These are phyloP conservation scores for Sebastes baramenuke DNA, from an alignment of 2,797 vertebrate genomes.

Conservation along the genomic window DNA sequence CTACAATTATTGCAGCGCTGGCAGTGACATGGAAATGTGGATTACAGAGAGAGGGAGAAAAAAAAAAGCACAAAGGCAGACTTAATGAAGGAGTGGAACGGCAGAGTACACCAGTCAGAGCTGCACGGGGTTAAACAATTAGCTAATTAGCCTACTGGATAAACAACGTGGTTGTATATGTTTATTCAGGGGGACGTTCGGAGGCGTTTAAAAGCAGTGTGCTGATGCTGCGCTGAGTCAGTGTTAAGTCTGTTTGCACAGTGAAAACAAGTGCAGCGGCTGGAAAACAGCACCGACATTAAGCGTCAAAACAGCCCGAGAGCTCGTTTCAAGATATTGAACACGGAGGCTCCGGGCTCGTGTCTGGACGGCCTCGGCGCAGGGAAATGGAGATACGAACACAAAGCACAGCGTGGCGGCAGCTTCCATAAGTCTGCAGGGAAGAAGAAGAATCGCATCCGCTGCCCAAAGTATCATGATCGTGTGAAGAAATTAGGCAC, in stretches of 20 bases:
- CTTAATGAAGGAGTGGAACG: slow-evolving; percentile 45
- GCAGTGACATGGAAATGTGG: slow-evolving; percentile 48
- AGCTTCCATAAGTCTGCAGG: not conserved
- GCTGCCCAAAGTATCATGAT: slow-evolving; percentile 10
- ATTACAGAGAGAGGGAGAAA: slow-evolving; percentile 36
- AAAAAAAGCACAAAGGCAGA: slow-evolving; percentile 34
- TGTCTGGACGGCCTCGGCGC: not conserved
- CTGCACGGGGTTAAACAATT: slow-evolving; percentile 54
- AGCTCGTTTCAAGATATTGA: slow-evolving; percentile 36
- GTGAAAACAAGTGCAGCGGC: slow-evolving; percentile 33
- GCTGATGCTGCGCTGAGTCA: slow-evolving; percentile 45
- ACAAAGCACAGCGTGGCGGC: slow-evolving; percentile 6
- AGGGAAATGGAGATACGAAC: slow-evolving; percentile 1
- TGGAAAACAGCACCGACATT: slow-evolving; percentile 24
- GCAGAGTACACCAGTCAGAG: slow-evolving; percentile 39
- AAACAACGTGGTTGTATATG: slow-evolving; percentile 45
- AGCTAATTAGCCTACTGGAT: slow-evolving; percentile 54
- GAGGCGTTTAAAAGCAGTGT: slow-evolving; percentile 4
- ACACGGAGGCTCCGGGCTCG: slow-evolving; percentile 3
- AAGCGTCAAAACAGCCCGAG: slow-evolving; percentile 33
- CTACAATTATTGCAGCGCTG: slow-evolving; percentile 48
- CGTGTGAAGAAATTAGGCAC: slow-evolving; percentile 10
- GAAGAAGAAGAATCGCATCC: slow-evolving; percentile 31
- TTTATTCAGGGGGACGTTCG: slow-evolving; percentile 32
- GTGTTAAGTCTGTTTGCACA: slow-evolving; percentile 16